These are phyloP conservation scores for Microcebus tavaratra DNA, from an alignment of 2,113 vertebrate genomes.

Conservation along the genomic window DNA sequence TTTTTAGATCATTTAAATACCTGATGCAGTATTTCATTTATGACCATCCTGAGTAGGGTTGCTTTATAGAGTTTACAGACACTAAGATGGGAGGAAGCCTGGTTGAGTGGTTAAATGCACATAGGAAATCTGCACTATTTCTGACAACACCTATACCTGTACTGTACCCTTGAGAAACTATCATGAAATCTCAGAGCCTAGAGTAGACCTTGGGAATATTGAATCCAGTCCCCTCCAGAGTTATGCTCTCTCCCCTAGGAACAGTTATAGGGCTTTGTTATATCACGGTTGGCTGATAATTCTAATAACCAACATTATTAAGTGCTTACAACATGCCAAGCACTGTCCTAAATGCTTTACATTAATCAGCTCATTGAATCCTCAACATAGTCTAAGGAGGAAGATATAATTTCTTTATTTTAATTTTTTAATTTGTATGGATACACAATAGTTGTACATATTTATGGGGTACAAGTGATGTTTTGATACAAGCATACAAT, in stretches of 20 bases:
- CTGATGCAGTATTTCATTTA: conserved; percentile 38
- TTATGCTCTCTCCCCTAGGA: neutral
- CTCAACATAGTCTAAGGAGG: neutral
- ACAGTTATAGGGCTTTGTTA: neutral
- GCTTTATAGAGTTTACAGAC: conserved; percentile 16
- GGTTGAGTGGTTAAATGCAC: conserved; percentile 28
- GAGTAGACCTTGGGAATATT: neutral
- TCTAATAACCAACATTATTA: neutral
- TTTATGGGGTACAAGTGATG: too few relatives aligned
- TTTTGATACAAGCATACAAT: too few relatives aligned
- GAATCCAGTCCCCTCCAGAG: neutral
- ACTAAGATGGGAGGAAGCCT: conserved; percentile 25
- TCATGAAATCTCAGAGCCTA: neutral
- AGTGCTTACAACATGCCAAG: neutral
- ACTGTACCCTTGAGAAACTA: conserved; percentile 16
- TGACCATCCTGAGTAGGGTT: conserved; percentile 36
- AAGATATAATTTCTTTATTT: neutral
- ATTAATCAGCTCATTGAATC: neutral
- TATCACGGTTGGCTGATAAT: neutral
- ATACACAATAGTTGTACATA: too few relatives aligned
- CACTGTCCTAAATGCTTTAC: neutral
- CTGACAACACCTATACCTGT: neutral
- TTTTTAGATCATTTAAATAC: conserved; percentile 76
- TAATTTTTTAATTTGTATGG: too few relatives aligned
- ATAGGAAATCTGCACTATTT: conserved; percentile 24